Conservation (phyloP, 2,888 invertebrate genomes). For the Mythimna ferrago region DNA sequence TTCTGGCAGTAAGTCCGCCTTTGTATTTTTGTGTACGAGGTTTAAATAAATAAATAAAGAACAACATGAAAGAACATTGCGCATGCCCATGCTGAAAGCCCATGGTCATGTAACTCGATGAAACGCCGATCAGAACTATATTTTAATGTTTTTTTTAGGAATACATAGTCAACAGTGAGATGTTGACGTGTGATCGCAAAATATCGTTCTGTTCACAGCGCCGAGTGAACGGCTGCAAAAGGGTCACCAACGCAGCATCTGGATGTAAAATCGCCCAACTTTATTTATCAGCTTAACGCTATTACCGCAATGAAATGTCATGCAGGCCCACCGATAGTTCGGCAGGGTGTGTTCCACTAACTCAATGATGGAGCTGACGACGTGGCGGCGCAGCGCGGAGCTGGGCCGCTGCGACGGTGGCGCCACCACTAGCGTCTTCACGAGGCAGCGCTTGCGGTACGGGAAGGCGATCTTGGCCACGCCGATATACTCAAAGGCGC, state of each 20-base stretch:
- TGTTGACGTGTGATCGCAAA: background rate
- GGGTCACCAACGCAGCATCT: background rate
- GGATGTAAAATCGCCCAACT: background rate
- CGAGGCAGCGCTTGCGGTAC: conserved; percentile 96
- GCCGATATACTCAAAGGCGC: conserved; percentile 85
- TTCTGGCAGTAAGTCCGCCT: too few species aligned
- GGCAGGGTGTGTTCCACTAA: conserved; percentile 77
- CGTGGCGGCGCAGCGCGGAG: conserved; percentile 94
- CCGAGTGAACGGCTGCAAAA: background rate
- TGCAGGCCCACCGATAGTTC: conserved; percentile 54
- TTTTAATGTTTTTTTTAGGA: background rate
- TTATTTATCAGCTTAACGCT: conserved; percentile 32
- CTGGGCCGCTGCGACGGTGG: conserved; percentile 96
- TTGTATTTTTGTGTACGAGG: too few species aligned
- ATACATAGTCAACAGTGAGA: background rate
- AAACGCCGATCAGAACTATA: background rate
- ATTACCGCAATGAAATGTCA: conserved; percentile 38
- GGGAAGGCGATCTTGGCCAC: conserved; percentile 86
- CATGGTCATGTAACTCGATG: background rate
- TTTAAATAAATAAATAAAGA: too few species aligned
- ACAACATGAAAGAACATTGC: conserved; percentile 13
- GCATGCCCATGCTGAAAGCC: conserved; percentile 18
- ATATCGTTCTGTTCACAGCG: background rate
- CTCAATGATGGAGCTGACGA: conserved; percentile 97
- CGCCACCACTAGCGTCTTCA: conserved; percentile 95